phyloP scores from a whole-genome alignment of 2,113 vertebrate species.

The Channa argus region DNA sequence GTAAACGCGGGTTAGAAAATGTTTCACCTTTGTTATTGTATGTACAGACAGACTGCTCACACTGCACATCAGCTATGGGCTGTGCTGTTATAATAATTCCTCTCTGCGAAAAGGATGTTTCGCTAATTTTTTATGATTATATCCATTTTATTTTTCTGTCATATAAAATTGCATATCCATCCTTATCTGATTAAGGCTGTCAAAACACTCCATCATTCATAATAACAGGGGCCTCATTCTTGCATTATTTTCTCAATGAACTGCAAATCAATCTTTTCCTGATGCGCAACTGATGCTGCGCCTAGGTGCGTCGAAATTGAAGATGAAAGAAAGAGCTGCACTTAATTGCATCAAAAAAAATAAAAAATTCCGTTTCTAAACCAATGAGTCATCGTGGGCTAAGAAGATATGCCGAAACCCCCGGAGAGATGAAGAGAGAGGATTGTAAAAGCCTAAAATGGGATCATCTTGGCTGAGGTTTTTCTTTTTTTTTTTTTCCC shows the following conservation, averaged over 20 bases:
- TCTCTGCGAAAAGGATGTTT: not conserved
- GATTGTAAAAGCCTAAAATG: slow-evolving; percentile 77
- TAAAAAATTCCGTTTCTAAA: slow-evolving; percentile 83
- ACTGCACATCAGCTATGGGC: not conserved
- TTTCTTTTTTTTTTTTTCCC: slow-evolving; percentile 21
- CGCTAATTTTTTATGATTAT: not conserved
- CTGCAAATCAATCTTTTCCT: slow-evolving; percentile 22
- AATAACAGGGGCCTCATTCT: not conserved
- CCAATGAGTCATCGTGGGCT: slow-evolving; percentile 87
- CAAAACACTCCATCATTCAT: slow-evolving; percentile 12
- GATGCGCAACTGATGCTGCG: slow-evolving; percentile 20
- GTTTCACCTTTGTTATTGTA: slow-evolving; percentile 13
- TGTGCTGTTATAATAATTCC: not conserved
- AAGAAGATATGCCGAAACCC: slow-evolving; percentile 49
- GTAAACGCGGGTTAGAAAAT: not conserved
- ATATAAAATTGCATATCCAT: slow-evolving; percentile 4
- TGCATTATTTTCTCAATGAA: slow-evolving; percentile 1
- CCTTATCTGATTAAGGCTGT: slow-evolving; percentile 15
- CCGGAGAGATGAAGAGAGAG: slow-evolving; percentile 61
- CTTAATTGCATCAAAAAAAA: slow-evolving; percentile 81
- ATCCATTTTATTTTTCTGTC: slow-evolving; percentile 1
- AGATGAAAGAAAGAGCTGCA: slow-evolving; percentile 87
- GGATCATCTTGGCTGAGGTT: slow-evolving; percentile 73
- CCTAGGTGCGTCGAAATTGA: slow-evolving; percentile 81
- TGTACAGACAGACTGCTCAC: not conserved